Base-by-base conservation (phyloP, 53 echinoderm and acorn worm genomes). In the Zoroaster sp. region DNA sequence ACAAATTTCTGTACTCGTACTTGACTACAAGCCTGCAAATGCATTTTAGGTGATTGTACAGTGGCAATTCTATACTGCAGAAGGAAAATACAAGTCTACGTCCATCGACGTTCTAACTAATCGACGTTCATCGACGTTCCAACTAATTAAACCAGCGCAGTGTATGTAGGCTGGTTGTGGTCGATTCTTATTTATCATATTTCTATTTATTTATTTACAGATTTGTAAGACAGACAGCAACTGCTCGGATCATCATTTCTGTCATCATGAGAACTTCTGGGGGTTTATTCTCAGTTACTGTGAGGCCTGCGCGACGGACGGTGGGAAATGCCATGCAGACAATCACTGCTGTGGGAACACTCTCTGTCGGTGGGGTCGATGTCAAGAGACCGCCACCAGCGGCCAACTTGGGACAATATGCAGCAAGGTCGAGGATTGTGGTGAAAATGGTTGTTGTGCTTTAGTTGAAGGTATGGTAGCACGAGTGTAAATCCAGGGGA, bases 211-310 rank as follows among this genome's bases (percentile, higher is more conserved):
- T 40, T 40, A 18, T 34, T 7, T 11, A 1, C 5, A 82, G 82
- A 30, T 43, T 1, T 82, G 82, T 63, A 43, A 82, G 66, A 82
- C 82, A 9, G 82, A 82, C 34, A 32, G 18, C 28, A 67, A 82
- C 32, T 82, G 82, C 65, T 18, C 66, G 18, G 32, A 82, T 4
- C 68, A 82, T 14, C 68, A 82, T 3, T 82, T 82, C 66, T 82
- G 82, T 66, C 82, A 68, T 43, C 82, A 66, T 65, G 82, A 82
- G 15, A 41, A 41, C 66, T 30, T 82, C 13, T 41, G 66, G 7
- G 67, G 82, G 5, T 66, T 82, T 33, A 66, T 18, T 82, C 43
- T 82, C 1, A 82, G 82, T 43, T 82, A 82, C 82, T 82, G 82
- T 44, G 33, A 25, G 44, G 68, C 41, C 32, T 82, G 82, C 44